These are phyloP conservation scores for Alitta virens DNA, from an alignment of 2,888 invertebrate species.

Conservation along the genomic window DNA sequence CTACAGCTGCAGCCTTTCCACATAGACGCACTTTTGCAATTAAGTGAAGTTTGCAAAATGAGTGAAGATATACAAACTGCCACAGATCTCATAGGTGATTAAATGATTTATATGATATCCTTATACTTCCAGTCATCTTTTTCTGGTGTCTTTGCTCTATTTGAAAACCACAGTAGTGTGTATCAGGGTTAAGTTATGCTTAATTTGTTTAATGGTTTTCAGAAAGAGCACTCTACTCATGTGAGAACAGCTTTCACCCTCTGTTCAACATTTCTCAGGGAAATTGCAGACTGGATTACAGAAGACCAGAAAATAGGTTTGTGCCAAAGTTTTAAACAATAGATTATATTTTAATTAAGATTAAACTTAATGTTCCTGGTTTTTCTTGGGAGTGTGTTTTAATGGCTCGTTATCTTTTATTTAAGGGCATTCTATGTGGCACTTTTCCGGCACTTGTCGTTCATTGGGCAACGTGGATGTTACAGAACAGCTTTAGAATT, in stretches of 20 bases:
- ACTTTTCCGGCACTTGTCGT: conserved; percentile 76
- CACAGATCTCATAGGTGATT: conserved; percentile 71
- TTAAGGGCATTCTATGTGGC: conserved; percentile 74
- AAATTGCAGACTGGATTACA: conserved; percentile 74
- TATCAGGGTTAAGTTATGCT: too few species aligned
- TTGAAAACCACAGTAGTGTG: too few species aligned
- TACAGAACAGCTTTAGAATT: conserved; percentile 84
- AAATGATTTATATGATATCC: conserved; percentile 9
- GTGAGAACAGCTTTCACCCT: conserved; percentile 78
- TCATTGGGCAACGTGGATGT: conserved; percentile 77
- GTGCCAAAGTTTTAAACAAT: too few species aligned
- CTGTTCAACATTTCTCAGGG: conserved; percentile 75
- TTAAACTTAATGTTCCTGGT: too few species aligned
- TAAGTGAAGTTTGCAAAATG: conserved; percentile 76
- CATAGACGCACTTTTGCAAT: conserved; percentile 75
- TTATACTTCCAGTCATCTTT: too few species aligned
- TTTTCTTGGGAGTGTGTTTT: too few species aligned
- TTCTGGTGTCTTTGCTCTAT: too few species aligned
- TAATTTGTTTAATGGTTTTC: conserved; percentile 4
- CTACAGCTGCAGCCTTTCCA: conserved; percentile 76
- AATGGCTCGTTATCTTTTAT: conserved; percentile 33
- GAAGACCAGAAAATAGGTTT: conserved; percentile 76
- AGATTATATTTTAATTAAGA: too few species aligned
- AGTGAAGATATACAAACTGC: conserved; percentile 78
- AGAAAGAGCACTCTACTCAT: conserved; percentile 74